Evolutionary conservation across 2,888 invertebrate species (phyloP).

Genomic region (Ceraclea dissimilis): DNA sequence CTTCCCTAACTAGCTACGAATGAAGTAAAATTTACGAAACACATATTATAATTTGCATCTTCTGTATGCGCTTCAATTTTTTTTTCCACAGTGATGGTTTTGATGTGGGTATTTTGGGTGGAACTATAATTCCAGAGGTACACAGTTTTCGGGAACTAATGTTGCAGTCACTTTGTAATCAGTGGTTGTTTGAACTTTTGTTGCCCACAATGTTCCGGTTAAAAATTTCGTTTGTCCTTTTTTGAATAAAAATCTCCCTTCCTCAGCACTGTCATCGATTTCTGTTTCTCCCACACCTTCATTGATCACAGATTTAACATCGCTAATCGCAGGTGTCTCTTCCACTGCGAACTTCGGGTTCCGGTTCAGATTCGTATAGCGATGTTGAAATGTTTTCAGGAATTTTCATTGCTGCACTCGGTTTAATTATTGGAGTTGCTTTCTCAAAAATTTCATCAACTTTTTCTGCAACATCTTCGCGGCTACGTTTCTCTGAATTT

Average conservation of each 20-base stretch:
- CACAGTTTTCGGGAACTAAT: slow-evolving; percentile 16
- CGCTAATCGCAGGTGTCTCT: slow-evolving; percentile 12
- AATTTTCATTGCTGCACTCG: slow-evolving; percentile 11
- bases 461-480: slow-evolving; percentile 5
- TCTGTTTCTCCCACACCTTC: slow-evolving; percentile 10
- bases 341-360: not conserved
- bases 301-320: slow-evolving; percentile 12
- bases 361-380: slow-evolving; percentile 2
- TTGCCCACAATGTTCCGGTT: slow-evolving; percentile 17
- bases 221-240: slow-evolving; percentile 13
- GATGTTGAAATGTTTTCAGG: not conserved
- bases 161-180: slow-evolving; percentile 22
- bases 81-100: too few relatives aligned
- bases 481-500: not conserved
- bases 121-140: slow-evolving; percentile 12
- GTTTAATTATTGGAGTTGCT: slow-evolving; percentile 15
- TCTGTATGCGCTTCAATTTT: too few relatives aligned
- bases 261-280: not conserved
- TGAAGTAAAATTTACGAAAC: slow-evolving; percentile 12
- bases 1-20: too few relatives aligned
- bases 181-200: slow-evolving; percentile 18
- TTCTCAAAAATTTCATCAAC: slow-evolving; percentile 10
- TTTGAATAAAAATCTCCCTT: slow-evolving; percentile 7
- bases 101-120: too few relatives aligned
- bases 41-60: too few relatives aligned